Evolutionary conservation across 2,888 invertebrate species (phyloP).

Genomic region (Leptopilina drosophilae): DNA sequence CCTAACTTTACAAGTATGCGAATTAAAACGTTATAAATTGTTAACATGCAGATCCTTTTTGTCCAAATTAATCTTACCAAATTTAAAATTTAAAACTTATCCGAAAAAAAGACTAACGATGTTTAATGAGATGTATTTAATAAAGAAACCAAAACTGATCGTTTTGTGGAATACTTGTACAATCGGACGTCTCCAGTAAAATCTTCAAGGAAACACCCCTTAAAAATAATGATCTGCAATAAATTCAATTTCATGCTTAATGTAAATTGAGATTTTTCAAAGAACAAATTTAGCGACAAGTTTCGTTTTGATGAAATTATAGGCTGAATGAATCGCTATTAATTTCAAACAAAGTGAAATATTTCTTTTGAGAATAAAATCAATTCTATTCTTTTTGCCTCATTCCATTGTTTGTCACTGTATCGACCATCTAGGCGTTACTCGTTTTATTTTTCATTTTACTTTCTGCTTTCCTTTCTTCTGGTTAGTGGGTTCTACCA

Average conservation of each 20-base stretch:
- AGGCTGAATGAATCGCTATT: too few species aligned
- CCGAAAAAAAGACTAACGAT: too few species aligned
- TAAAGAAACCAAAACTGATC: too few species aligned
- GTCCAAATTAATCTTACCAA: not conserved
- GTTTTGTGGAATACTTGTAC: too few species aligned
- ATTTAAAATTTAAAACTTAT: not conserved
- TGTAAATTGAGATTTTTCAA: not conserved
- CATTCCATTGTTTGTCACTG: not conserved
- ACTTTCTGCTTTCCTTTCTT: slow-evolving; percentile 32
- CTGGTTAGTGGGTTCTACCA: slow-evolving; percentile 38
- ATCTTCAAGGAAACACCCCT: too few species aligned
- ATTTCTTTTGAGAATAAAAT: not conserved
- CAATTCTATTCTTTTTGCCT: not conserved
- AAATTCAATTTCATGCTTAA: too few species aligned
- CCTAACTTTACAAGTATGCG: slow-evolving; percentile 26
- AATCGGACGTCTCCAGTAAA: too few species aligned
- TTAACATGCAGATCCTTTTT: too few species aligned
- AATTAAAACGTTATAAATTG: slow-evolving; percentile 38
- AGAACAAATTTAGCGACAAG: not conserved
- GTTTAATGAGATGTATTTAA: too few species aligned
- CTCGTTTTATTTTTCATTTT: slow-evolving; percentile 9
- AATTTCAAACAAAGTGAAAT: not conserved
- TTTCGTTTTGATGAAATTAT: not conserved
- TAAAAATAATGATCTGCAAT: too few species aligned
- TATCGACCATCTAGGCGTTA: slow-evolving; percentile 23